Base-by-base conservation (phyloP, 2,113 vertebrate species). In the Caloenas nicobarica region DNA sequence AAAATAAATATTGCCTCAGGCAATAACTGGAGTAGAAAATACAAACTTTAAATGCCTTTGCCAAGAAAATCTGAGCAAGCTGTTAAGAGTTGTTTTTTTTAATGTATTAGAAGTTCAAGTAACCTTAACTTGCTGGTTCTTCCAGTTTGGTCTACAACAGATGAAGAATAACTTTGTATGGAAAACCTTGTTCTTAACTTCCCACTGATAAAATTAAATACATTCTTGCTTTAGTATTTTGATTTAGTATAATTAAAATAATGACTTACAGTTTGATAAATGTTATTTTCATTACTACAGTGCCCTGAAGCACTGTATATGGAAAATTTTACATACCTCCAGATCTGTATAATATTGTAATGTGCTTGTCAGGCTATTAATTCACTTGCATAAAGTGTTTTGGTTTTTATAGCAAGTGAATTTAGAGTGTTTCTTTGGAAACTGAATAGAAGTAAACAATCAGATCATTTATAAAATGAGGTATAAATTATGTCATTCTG, bases 201-300 rank as follows among this genome's bases (percentile, higher is more conserved):
- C 83, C 79, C 62, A 31, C 80, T 93, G 93, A 86, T 93, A 95
- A 94, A 95, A 88, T 86, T 56, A 93, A 96, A 79, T 64, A 42
- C 48, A 19, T 96, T 95, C 72, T 94, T 90, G 69, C 83, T 95
- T 93, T 76, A 94, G 80, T 88, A 54, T 88, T 96, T 86, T 93
- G 82, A 90, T 96, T 88, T 92, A 74, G 46, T 88, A 19, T 86
- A 88, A 96, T 92, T 96, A 91, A 93, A 89, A 78, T 86, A 88
- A 93, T 86, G 34, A 72, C 76, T 89, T 83, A 34, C 4, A 81
- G 33, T 78, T 95, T 86, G 92, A 96, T 93, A 93, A 89, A 80
- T 86, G 46, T 57, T 94, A 19, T 86, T 95, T 96, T 90, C 79
- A 70, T 95, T 96, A 78, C 82, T 90, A 8, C 22, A 56, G 56